phyloP scores from a whole-genome alignment of 2,888 invertebrate genomes.

The Trichogramma dendrolimi region DNA sequence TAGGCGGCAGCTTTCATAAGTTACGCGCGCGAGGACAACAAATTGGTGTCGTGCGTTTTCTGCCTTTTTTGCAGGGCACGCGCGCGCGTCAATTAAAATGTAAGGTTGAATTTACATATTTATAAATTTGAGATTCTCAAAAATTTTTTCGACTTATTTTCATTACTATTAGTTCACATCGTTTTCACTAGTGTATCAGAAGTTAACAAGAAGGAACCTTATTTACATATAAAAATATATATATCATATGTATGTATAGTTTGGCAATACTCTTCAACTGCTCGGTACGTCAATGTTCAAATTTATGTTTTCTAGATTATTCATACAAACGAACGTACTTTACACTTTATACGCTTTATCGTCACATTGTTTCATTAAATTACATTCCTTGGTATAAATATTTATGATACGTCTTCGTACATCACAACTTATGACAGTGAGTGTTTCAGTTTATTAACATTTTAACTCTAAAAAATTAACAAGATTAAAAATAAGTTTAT shows the following conservation, averaged over 20 bases:
- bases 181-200: slow-evolving; percentile 31
- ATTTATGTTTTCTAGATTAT: slow-evolving; percentile 29
- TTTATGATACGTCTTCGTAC: slow-evolving; percentile 43
- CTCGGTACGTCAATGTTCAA: slow-evolving; percentile 35
- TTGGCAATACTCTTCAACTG: slow-evolving; percentile 18
- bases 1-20: no score
- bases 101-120: no score
- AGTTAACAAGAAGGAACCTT: slow-evolving; percentile 49
- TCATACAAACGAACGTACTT: slow-evolving; percentile 21
- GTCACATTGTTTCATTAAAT: not conserved
- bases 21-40: no score
- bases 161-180: slow-evolving; percentile 2
- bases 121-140: no score
- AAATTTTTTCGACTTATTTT: no score
- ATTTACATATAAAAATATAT: slow-evolving; percentile 52
- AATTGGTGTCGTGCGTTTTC: no score
- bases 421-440: slow-evolving; percentile 34
- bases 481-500: slow-evolving; percentile 6
- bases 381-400: not conserved
- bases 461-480: slow-evolving; percentile 7
- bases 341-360: slow-evolving; percentile 1
- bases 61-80: no score
- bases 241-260: slow-evolving; percentile 32
- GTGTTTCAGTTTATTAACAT: slow-evolving; percentile 7
- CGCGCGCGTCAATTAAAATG: no score